phyloP scores from a whole-genome alignment of 2,888 invertebrate species.

The Schizotus pectinicornis region DNA sequence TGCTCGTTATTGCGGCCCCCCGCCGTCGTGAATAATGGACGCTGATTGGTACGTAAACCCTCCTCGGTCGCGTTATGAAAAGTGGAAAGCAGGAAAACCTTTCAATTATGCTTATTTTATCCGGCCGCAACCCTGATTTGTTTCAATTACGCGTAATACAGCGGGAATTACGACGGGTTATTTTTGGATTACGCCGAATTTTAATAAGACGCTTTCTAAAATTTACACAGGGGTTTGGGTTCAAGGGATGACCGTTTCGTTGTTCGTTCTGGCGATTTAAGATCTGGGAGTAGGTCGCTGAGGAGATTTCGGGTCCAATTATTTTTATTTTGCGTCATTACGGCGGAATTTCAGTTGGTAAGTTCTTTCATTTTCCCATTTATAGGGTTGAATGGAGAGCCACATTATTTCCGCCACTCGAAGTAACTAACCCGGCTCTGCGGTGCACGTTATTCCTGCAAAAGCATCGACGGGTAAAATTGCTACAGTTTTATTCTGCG shows the following conservation, averaged over 20 bases:
- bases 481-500: constrained; percentile 42
- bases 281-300: too few species aligned
- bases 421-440: constrained; percentile 41
- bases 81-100: constrained; percentile 41
- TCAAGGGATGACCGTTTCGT: not conserved
- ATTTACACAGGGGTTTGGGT: too few species aligned
- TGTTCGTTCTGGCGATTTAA: too few species aligned
- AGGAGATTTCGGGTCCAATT: too few species aligned
- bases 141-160: constrained; percentile 47
- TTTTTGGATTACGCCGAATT: constrained; percentile 1
- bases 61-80: constrained; percentile 17
- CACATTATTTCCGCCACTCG: constrained; percentile 48
- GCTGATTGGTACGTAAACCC: constrained; percentile 49
- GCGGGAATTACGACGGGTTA: constrained; percentile 40
- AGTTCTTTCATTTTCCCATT: constrained; percentile 45
- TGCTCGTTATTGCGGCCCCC: constrained; percentile 48
- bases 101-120: constrained; percentile 51
- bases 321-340: constrained; percentile 50
- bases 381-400: constrained; percentile 43
- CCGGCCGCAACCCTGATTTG: constrained; percentile 40
- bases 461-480: constrained; percentile 43
- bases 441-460: constrained; percentile 25
- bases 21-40: constrained; percentile 50
- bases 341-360: constrained; percentile 38
- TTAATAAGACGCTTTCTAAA: not conserved